These are phyloP conservation scores for Hexactinellida sp. DNA, from an alignment of 37 sponge, comb jelly and placozoan genomes.

Conservation along the genomic window DNA sequence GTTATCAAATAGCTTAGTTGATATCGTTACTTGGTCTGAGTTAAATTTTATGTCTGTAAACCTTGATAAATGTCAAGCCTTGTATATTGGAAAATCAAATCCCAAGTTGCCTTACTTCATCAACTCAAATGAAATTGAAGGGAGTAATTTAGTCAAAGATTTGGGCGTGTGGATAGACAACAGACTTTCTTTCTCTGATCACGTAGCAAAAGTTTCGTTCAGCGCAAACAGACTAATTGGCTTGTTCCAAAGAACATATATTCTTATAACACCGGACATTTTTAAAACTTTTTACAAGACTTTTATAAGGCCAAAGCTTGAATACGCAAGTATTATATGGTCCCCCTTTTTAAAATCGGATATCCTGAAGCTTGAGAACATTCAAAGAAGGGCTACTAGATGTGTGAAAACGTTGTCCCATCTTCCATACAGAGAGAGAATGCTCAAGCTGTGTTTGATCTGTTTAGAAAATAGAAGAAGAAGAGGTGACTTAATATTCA, in stretches of 20 bases:
- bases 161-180: not conserved
- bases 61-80: not conserved
- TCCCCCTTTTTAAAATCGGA: not conserved
- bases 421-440: not conserved
- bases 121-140: not conserved
- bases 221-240: not conserved
- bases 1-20: not conserved
- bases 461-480: not conserved
- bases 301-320: not conserved
- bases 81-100: not conserved
- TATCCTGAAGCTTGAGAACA: not conserved
- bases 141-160: not conserved
- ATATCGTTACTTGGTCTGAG: not conserved
- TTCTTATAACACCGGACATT: not conserved
- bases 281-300: not conserved
- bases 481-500: not conserved
- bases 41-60: not conserved
- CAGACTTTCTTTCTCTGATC: not conserved
- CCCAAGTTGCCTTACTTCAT: not conserved
- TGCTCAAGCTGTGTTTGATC: not conserved
- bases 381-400: not conserved
- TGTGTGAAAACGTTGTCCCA: not conserved
- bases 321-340: not conserved
- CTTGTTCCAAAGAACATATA: not conserved
- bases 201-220: not conserved